Conservation (phyloP, 1,140 invertebrate genomes). For the Orussus abietinus region DNA sequence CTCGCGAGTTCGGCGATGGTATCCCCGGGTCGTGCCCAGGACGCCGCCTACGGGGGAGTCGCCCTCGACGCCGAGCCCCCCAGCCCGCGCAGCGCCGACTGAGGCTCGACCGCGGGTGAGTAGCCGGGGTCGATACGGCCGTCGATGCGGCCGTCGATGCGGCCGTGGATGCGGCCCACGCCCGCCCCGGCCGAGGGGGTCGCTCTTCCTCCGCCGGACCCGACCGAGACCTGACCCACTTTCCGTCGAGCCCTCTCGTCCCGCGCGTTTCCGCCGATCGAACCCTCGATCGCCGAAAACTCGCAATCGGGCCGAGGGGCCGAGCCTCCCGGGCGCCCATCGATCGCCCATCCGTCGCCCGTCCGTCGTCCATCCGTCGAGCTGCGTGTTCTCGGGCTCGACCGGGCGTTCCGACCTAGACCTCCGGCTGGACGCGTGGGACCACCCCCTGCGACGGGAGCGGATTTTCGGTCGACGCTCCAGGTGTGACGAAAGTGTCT, state of each 20-base stretch:
- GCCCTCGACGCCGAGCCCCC: constrained; percentile 8
- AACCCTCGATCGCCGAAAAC: no score
- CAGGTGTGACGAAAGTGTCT: no score
- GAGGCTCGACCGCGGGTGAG: not conserved
- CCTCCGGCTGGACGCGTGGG: no score
- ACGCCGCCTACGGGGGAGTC: not conserved
- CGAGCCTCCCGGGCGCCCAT: not conserved
- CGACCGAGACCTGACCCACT: no score
- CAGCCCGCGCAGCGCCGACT: constrained; percentile 9
- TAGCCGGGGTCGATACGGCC: constrained; percentile 2
- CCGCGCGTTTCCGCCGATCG: no score
- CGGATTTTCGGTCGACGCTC: no score
- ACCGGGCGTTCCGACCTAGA: no score
- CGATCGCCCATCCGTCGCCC: not conserved
- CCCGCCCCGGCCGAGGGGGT: not conserved
- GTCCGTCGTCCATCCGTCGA: not conserved
- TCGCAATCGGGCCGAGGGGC: not conserved
- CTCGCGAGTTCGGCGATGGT: constrained; percentile 28
- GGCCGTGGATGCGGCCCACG: not conserved
- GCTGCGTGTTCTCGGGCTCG: no score
- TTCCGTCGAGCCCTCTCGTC: no score
- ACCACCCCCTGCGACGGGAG: no score
- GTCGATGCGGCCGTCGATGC: constrained; percentile 2
- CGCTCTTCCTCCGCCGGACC: not conserved
- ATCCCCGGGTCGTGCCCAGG: constrained; percentile 19